A percentile compares a stretch with the other conserved stretches of the same genome.
Evolutionary conservation across 1,140 invertebrate species (phyloP).

Genomic region (Drosophila pseudoobscura): DNA sequence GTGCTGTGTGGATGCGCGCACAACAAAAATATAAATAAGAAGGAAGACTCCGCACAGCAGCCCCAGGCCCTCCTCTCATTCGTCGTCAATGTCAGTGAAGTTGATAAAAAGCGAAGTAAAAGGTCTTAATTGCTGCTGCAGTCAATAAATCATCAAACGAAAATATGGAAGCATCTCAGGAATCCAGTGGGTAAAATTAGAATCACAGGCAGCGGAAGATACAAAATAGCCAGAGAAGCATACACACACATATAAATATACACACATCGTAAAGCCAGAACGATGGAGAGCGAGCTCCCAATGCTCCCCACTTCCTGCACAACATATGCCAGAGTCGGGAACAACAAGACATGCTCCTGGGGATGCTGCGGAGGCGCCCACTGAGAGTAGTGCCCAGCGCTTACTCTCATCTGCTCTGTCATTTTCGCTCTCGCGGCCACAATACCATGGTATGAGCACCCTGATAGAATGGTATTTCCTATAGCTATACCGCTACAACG

Average conservation of each 20-base stretch:
- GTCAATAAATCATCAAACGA: slow-evolving; percentile 81
- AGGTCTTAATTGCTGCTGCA: slow-evolving; percentile 78
- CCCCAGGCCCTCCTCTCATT: slow-evolving; percentile 18
- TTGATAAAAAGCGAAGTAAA: slow-evolving; percentile 79
- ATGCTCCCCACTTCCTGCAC: slow-evolving; percentile 53
- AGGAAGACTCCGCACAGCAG: slow-evolving; percentile 47
- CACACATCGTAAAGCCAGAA: slow-evolving; percentile 60
- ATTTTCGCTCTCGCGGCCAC: not conserved
- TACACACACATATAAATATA: slow-evolving; percentile 45
- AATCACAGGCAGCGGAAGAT: slow-evolving; percentile 65
- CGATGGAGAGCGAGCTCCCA: slow-evolving; percentile 34
- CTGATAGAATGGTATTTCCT: no score
- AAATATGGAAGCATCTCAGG: slow-evolving; percentile 79
- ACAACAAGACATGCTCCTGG: slow-evolving; percentile 54
- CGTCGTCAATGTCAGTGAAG: slow-evolving; percentile 74
- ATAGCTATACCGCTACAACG: no score
- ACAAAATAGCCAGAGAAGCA: slow-evolving; percentile 66
- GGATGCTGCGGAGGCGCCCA: slow-evolving; percentile 57
- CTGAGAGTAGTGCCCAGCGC: slow-evolving; percentile 21
- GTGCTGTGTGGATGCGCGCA: slow-evolving; percentile 46
- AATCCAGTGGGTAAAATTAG: slow-evolving; percentile 75
- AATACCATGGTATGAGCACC: no score
- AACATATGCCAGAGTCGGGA: slow-evolving; percentile 63
- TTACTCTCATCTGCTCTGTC: slow-evolving; percentile 10
- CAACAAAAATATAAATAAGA: slow-evolving; percentile 80